Evolutionary conservation across 2,113 vertebrate species (phyloP).

Genomic region (Podiceps cristatus): DNA sequence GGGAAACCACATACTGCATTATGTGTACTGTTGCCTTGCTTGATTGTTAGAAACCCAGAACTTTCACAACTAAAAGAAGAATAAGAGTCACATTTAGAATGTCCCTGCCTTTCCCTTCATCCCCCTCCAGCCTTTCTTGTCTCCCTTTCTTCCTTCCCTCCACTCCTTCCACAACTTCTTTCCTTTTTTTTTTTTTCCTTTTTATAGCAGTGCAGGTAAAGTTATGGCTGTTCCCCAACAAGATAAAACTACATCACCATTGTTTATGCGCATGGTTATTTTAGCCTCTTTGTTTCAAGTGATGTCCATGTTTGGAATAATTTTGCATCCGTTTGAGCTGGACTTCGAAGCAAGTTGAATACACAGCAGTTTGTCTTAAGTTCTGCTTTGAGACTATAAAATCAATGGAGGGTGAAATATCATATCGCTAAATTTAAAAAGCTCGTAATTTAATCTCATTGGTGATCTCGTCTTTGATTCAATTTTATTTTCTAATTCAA

Average conservation of each 20-base stretch:
- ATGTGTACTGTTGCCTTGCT: slow-evolving; percentile 71
- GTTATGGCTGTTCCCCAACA: not conserved
- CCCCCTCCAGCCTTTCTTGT: not conserved
- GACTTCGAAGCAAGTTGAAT: not conserved
- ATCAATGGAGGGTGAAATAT: not conserved
- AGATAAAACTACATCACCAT: not conserved
- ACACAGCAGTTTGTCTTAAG: not conserved
- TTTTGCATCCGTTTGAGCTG: not conserved
- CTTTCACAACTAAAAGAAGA: slow-evolving; percentile 55
- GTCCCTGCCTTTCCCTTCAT: not conserved
- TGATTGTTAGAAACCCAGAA: slow-evolving; percentile 8
- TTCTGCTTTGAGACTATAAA: not conserved
- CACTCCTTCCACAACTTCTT: not conserved
- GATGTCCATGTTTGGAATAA: not conserved
- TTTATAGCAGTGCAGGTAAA: not conserved
- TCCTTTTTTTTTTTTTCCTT: not conserved
- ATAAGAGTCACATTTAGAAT: not conserved
- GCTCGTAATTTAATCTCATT: not conserved
- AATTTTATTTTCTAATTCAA: not conserved
- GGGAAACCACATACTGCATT: slow-evolving; percentile 12
- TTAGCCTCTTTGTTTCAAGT: not conserved
- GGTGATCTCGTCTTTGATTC: not conserved
- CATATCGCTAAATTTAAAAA: not conserved
- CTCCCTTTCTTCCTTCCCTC: no score
- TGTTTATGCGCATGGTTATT: not conserved